Evolutionary conservation across 2,888 invertebrate species (phyloP).

Genomic region (Cyclophora albipunctata): DNA sequence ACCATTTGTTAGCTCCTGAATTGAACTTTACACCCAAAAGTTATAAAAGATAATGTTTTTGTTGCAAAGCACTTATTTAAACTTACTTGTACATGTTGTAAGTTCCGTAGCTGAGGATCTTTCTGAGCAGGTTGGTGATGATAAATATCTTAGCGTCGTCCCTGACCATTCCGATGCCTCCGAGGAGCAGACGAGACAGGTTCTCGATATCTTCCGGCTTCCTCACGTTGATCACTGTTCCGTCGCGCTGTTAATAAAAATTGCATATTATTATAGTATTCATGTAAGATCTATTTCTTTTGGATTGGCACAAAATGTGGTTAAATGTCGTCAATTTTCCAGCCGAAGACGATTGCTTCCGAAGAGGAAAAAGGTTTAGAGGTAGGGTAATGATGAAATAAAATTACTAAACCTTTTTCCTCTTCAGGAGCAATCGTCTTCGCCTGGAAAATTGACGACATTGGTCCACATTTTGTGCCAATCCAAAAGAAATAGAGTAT

Average conservation of each 20-base stretch:
- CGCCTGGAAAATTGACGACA: too few species aligned
- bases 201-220: constrained; percentile 79
- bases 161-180: constrained; percentile 71
- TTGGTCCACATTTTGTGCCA: too few species aligned
- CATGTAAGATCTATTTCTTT: too few species aligned
- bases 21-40: too few species aligned
- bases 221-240: constrained; percentile 76
- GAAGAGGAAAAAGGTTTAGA: too few species aligned
- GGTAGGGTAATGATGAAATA: too few species aligned
- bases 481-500: too few species aligned
- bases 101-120: constrained; percentile 45
- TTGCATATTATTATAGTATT: not conserved
- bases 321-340: too few species aligned
- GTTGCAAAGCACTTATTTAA: not conserved
- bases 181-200: constrained; percentile 79
- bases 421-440: too few species aligned
- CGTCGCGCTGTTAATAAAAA: constrained; percentile 60
- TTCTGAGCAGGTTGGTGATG: constrained; percentile 49
- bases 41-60: not conserved
- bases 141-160: constrained; percentile 74
- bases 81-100: constrained; percentile 62
- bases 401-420: too few species aligned
- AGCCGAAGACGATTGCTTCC: too few species aligned
- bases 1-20: not conserved
- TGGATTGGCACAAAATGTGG: too few species aligned